These are phyloP conservation scores for Gonatopus flavifemur DNA, from an alignment of 1,140 invertebrate genomes.

Conservation along the genomic window DNA sequence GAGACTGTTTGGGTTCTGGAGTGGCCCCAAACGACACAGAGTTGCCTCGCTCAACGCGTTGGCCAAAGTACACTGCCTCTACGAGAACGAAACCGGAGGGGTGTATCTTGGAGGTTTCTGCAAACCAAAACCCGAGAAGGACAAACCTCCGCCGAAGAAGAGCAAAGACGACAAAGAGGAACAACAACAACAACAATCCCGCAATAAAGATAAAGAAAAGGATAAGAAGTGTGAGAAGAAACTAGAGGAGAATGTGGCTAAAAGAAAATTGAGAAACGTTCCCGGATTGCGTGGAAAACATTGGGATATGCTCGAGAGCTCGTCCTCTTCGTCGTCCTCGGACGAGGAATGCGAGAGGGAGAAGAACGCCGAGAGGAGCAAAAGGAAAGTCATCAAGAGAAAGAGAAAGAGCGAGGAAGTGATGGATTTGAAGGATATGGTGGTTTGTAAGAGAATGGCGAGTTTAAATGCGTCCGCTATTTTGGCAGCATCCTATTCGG, in stretches of 20 bases:
- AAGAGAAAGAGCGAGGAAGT: constrained; percentile 68
- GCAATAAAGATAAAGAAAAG: constrained; percentile 25
- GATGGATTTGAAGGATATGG: constrained; percentile 85
- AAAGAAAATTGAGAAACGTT: constrained; percentile 69
- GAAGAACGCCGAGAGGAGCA: constrained; percentile 46
- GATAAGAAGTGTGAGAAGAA: constrained; percentile 40
- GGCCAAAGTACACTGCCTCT: constrained; percentile 89
- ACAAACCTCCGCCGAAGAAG: constrained; percentile 41
- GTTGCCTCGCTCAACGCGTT: constrained; percentile 87
- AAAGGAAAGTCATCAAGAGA: constrained; percentile 49
- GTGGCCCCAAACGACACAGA: constrained; percentile 75
- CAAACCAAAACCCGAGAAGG: constrained; percentile 53
- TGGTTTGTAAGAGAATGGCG: constrained; percentile 88
- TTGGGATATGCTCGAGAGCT: constrained; percentile 72
- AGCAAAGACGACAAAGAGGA: constrained; percentile 33
- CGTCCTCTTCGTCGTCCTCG: constrained; percentile 59
- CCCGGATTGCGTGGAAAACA: constrained; percentile 79
- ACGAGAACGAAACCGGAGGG: constrained; percentile 82
- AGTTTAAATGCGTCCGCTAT: constrained; percentile 91
- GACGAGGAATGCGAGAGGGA: constrained; percentile 58
- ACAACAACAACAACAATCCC: constrained; percentile 4
- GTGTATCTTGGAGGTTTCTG: constrained; percentile 65
- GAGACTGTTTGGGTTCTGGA: constrained; percentile 64
- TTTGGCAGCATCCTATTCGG: constrained; percentile 82
- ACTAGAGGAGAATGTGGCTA: constrained; percentile 39